Evolutionary conservation across 2,113 vertebrate species (phyloP), one percentile per base, ranked within the genome.

Genomic region (Columbina picui): DNA sequence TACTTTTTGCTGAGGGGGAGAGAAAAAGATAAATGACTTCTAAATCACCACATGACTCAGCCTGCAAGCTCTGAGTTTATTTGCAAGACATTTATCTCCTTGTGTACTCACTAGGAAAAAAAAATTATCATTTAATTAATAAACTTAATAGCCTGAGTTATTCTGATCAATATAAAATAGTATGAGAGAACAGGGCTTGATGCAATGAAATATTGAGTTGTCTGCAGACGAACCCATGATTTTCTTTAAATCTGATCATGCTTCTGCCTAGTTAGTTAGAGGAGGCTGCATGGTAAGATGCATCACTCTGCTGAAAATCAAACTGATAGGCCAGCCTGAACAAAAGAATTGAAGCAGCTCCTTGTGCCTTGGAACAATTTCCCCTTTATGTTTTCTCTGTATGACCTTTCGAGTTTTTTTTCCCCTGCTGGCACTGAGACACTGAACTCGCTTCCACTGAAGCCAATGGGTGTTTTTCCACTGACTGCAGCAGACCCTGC

Each of bases 61-160:
- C 89, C 93, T 94, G 83, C 56, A 84, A 96, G 89, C 85, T 95
- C 56, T 73, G 93, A 95, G 95, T 98, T 97, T 97, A 97, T 97
- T 97, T 97, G 92, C 91, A 88, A 98, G 95, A 89, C 94, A 95
- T 98, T 97, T 98, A 96, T 97, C 96, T 98, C 93, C 84, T 90
- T 97, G 85, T 96, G 79, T 91, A 84, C 85, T 96, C 84, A 93
- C 75, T 21, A 81, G 63, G 63, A 70, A 85, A 79, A 94, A 87
- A 90, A 97, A 96, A 94, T 91, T 96, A 98, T 95, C 87, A 96
- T 97, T 97, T 97, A 98, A 98, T 98, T 98, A 98, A 98, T 98
- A 98, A 97, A 91, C 84, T 94, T 98, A 97, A 97, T 96, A 96
- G 94, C 93, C 87, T 94, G 81, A 95, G 94, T 90, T 97, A 95